Evolutionary conservation across 2,113 vertebrate species (phyloP).

Genomic region (Trematomus loennbergii): DNA sequence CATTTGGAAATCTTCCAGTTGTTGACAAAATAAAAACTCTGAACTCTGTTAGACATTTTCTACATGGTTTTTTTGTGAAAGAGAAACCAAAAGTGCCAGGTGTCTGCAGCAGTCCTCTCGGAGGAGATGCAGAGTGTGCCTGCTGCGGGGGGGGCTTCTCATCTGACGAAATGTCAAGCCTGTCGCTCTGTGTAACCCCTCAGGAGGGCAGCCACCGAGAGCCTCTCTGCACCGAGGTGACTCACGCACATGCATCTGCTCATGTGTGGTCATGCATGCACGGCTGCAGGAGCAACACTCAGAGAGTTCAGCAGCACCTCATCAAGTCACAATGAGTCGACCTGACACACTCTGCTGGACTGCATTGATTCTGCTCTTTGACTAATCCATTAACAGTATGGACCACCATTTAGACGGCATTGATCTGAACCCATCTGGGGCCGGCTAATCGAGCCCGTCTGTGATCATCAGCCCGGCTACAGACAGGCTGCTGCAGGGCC

Average conservation of each 20-base stretch:
- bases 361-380: conserved; percentile 44
- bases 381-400: conserved; percentile 47
- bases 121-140: conserved; percentile 11
- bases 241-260: background rate
- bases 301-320: conserved; percentile 15
- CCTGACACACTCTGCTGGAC: background rate
- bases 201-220: conserved; percentile 45
- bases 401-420: conserved; percentile 58
- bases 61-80: background rate
- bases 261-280: background rate
- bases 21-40: background rate
- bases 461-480: conserved; percentile 47
- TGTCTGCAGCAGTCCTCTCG: conserved; percentile 21
- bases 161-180: conserved; percentile 56
- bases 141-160: conserved; percentile 4
- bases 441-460: conserved; percentile 60
- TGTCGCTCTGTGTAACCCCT: conserved; percentile 55
- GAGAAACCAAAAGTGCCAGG: conserved; percentile 40
- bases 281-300: background rate
- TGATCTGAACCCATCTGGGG: conserved; percentile 57
- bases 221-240: conserved; percentile 40
- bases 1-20: background rate
- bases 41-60: background rate
- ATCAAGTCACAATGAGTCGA: conserved; percentile 26
- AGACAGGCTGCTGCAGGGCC: conserved; percentile 26